Base-by-base conservation (phyloP, 2,888 invertebrate genomes). In the Pristionchus japonicus region DNA sequence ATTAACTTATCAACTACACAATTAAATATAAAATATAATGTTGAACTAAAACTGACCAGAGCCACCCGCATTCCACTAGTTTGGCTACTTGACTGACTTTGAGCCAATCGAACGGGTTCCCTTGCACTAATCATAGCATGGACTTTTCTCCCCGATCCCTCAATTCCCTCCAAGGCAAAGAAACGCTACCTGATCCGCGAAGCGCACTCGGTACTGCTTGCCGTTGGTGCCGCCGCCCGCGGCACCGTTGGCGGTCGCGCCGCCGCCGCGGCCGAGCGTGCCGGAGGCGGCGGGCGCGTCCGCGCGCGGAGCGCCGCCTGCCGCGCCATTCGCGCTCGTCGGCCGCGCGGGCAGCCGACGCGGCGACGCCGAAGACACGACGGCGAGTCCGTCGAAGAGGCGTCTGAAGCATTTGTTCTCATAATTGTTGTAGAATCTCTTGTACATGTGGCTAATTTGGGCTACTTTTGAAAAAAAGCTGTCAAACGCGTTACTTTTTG, bases 141-240 rank as follows among this genome's bases (percentile, higher is more conserved):
- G 9, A 7, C 31, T 17, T 17, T 9, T 15, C 23, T 37, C 70
- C 13, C 67, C 34, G 31, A 70, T 70, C 70, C 70, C 17, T 15
- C 70, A 40, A 70, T 70, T 70, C 15, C 3, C 9, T n/a, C n/a
- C n/a, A n/a, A n/a, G n/a, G n/a, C n/a, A n/a, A n/a, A n/a, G n/a
- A 31, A 64, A 15, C 64, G 31, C 20, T 61, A 92, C 92, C 88
- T 92, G 91, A 89, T 92, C 92, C 43, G 92, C 92, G 88, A 92
- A 92, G 74, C 92, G 88, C 40, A 92, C 92, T 34, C 92, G 89
- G 74, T 91, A 92, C 77, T 89, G 90, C 88, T 91, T 90, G 64
- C 90, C 86, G 87, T 91, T 89, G 40, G 57, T n/a, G 3, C 40
- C 86, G 27, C n/a, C 31, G 6, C 17, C 11, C 20, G 52, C 40